phyloP scores from a whole-genome alignment of 2,113 vertebrate genomes.

The Morone saxatilis region DNA sequence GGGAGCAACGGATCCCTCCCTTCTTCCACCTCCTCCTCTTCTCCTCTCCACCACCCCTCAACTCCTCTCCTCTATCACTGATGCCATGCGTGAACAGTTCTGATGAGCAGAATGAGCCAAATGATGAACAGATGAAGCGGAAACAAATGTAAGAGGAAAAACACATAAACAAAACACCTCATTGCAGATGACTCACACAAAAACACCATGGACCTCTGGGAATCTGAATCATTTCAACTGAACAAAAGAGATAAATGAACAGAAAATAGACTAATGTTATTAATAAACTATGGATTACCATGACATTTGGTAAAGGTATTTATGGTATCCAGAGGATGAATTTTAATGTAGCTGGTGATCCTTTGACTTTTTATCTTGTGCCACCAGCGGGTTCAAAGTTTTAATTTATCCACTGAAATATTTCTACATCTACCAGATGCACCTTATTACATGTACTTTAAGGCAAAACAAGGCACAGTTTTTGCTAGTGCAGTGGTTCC shows the following conservation, averaged over 20 bases:
- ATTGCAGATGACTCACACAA: background rate
- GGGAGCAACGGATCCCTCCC: slow-evolving; percentile 80
- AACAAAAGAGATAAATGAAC: background rate
- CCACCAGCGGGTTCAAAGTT: background rate
- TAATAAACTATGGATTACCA: background rate
- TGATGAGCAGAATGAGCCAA: background rate
- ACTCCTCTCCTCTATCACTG: slow-evolving; percentile 32
- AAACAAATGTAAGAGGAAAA: background rate
- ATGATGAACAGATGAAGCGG: slow-evolving; percentile 27
- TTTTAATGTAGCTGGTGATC: background rate
- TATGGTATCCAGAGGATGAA: background rate
- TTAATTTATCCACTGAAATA: background rate
- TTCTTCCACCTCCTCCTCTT: slow-evolving; percentile 46
- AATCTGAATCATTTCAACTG: background rate
- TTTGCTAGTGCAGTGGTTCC: too few relatives aligned
- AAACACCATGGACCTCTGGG: background rate
- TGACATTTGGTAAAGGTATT: background rate
- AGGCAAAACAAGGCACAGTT: too few relatives aligned
- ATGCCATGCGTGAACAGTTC: slow-evolving; percentile 29
- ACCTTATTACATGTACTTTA: too few relatives aligned
- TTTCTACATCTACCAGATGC: background rate
- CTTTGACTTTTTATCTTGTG: background rate
- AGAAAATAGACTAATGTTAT: too few relatives aligned
- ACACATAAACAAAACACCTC: background rate
- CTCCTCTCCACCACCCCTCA: slow-evolving; percentile 19